Percentiles rank a stretch among this genome's conserved stretches.
Evolutionary conservation across 2,113 vertebrate species (phyloP).

Genomic region (Phasianus colchicus): DNA sequence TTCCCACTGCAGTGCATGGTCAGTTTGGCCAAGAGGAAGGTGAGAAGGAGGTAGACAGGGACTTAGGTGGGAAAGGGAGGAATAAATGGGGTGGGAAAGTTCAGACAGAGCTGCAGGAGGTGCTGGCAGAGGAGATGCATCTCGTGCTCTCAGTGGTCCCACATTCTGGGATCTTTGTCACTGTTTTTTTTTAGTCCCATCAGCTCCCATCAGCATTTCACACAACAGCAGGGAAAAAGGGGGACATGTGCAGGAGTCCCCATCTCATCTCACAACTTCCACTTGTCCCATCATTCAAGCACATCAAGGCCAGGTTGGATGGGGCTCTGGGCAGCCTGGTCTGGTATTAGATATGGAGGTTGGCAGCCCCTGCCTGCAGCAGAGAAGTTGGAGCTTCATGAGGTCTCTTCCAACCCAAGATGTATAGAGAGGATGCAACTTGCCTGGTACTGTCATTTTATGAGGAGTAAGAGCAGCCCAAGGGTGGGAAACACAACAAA

Average conservation of each 20-base stretch:
- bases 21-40: background rate
- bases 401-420: no score
- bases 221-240: fast-evolving
- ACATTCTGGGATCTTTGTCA: background rate
- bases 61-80: background rate
- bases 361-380: no score
- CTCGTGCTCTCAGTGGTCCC: background rate
- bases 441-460: background rate
- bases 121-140: background rate
- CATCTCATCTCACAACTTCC: background rate
- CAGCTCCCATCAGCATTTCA: background rate
- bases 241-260: background rate
- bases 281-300: background rate
- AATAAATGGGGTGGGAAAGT: background rate
- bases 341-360: no score
- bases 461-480: background rate
- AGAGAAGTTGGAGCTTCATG: no score
- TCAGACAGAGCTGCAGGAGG: background rate
- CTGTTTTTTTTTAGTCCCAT: no score
- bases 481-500: no score
- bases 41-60: background rate
- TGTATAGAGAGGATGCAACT: background rate
- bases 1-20: fast-evolving
- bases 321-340: no score
- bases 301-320: no score